Percentiles rank a stretch among this genome's conserved stretches.
phyloP scores from a whole-genome alignment of 2,797 vertebrate species.

The Cynopterus sphinx region DNA sequence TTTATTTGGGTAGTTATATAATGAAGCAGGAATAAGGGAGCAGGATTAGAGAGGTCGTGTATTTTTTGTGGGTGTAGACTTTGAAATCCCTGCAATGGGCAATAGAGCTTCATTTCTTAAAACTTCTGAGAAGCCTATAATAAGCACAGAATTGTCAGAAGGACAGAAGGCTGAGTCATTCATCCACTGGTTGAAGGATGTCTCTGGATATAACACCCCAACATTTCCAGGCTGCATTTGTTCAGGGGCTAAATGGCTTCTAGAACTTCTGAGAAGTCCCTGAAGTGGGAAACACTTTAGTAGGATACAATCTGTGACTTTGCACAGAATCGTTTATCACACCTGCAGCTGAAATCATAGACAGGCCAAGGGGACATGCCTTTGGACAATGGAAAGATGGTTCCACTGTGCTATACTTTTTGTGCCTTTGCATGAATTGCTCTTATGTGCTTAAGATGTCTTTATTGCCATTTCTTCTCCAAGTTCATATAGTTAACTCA shows the following conservation, averaged over 20 bases:
- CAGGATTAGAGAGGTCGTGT: neutral
- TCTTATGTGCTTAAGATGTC: neutral
- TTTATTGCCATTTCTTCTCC: neutral
- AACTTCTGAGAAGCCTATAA: neutral
- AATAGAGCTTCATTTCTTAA: neutral
- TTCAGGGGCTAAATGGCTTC: neutral
- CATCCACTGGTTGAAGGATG: neutral
- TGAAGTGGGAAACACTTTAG: neutral
- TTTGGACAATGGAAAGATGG: neutral
- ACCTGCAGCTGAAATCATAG: neutral
- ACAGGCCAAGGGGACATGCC: neutral
- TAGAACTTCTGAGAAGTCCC: neutral
- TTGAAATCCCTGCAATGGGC: neutral
- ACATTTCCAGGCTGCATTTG: neutral
- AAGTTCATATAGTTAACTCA: neutral
- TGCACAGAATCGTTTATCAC: neutral
- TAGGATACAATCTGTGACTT: neutral
- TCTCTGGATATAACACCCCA: neutral
- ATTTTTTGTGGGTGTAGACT: neutral
- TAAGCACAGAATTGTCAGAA: neutral
- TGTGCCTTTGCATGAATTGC: neutral
- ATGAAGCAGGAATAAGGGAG: neutral
- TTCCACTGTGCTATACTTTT: neutral
- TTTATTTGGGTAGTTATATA: neutral
- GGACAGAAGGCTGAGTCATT: neutral